These are phyloP conservation scores for Nemurella pictetii DNA, from an alignment of 2,888 invertebrate genomes.

Conservation along the genomic window DNA sequence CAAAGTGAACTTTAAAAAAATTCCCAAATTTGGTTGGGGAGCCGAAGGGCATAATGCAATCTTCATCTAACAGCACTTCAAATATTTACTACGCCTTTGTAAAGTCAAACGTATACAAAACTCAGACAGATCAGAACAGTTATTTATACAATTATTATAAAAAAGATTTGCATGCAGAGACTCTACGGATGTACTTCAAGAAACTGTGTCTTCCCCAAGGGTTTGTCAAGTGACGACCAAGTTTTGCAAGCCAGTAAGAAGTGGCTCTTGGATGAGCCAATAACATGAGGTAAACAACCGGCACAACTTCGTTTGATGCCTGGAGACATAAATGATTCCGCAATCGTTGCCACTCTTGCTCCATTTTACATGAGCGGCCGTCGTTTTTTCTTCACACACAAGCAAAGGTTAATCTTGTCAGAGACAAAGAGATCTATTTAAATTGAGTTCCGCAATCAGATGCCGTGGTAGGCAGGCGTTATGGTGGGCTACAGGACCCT, in stretches of 20 bases:
- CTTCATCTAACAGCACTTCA: too few species aligned
- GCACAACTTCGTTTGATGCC: not conserved
- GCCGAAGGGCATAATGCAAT: too few species aligned
- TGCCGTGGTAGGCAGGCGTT: too few species aligned
- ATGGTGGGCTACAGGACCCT: too few species aligned
- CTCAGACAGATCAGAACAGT: too few species aligned
- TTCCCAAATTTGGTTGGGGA: too few species aligned
- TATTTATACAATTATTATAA: too few species aligned
- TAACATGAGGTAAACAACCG: not conserved
- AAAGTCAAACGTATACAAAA: not conserved
- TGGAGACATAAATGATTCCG: not conserved
- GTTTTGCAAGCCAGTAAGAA: not conserved
- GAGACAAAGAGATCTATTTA: not conserved
- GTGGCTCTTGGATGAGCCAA: not conserved
- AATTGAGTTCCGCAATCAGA: not conserved
- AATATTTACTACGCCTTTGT: too few species aligned
- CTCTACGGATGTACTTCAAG: too few species aligned
- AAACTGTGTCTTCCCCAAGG: not conserved
- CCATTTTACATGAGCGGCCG: not conserved
- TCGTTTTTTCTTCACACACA: not conserved
- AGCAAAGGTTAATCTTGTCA: not conserved
- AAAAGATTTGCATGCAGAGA: too few species aligned
- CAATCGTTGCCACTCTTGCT: not conserved
- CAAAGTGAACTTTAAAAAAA: too few species aligned
- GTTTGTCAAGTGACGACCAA: not conserved